These are phyloP conservation scores for Pristionchus fissidentatus DNA, from an alignment of 2,888 invertebrate genomes.

Conservation along the genomic window DNA sequence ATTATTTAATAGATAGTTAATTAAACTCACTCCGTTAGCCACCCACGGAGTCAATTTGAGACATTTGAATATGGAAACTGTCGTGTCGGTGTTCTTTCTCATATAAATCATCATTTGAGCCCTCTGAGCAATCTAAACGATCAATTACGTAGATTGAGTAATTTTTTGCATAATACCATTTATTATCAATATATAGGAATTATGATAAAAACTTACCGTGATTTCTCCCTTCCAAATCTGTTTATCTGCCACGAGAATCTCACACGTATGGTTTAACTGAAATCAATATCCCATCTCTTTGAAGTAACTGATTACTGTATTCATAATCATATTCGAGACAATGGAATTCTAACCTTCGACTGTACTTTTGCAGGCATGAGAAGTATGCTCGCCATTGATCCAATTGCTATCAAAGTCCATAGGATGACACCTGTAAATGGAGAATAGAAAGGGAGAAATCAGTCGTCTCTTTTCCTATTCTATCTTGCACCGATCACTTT, in stretches of 20 bases:
- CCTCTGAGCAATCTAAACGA: slow-evolving; percentile 14
- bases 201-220: not conserved
- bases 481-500: no score
- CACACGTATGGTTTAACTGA: slow-evolving; percentile 24
- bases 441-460: not conserved
- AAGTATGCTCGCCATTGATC: not conserved
- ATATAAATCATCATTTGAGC: slow-evolving; percentile 8
- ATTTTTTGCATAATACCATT: no score
- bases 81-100: not conserved
- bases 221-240: slow-evolving; percentile 16
- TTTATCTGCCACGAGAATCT: slow-evolving; percentile 30
- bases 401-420: slow-evolving; percentile 6
- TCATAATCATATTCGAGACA: not conserved
- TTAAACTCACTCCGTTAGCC: slow-evolving; percentile 22
- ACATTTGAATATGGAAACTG: slow-evolving; percentile 24
- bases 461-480: not conserved
- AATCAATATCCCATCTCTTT: not conserved
- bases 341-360: not conserved
- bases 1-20: not conserved
- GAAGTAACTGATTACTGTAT: not conserved
- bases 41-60: slow-evolving; percentile 39
- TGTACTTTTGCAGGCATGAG: not conserved
- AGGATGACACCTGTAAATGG: slow-evolving; percentile 8
- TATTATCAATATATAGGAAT: not conserved
- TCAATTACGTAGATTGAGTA: no score